phyloP scores from a whole-genome alignment of 2,888 invertebrate genomes.

The Cephus spinipes region DNA sequence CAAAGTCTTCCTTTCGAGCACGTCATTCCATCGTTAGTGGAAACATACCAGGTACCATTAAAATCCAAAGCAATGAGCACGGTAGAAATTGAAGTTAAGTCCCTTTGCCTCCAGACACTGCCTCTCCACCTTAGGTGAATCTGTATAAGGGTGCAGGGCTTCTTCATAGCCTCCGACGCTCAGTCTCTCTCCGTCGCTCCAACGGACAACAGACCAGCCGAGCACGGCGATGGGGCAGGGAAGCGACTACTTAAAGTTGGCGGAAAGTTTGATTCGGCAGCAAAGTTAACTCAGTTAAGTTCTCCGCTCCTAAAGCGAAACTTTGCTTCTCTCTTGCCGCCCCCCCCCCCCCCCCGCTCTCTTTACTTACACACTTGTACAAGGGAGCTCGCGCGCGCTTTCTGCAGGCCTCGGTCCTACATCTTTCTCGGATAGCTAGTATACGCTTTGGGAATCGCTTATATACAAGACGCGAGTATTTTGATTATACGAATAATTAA shows the following conservation, averaged over 20 bases:
- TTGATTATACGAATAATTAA: constrained; percentile 1
- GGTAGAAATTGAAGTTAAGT: neutral
- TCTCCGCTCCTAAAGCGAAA: constrained; percentile 61
- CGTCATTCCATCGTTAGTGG: neutral
- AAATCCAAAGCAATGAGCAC: neutral
- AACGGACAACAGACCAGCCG: neutral
- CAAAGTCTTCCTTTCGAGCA: neutral
- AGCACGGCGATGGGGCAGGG: constrained; percentile 35
- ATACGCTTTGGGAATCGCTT: constrained; percentile 50
- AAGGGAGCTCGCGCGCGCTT: neutral
- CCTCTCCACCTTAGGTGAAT: neutral
- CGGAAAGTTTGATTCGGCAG: constrained; percentile 64
- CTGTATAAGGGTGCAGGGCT: neutral
- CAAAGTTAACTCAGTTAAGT: constrained; percentile 67
- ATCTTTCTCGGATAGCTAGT: constrained; percentile 34
- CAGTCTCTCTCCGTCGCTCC: neutral
- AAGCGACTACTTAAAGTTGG: constrained; percentile 65
- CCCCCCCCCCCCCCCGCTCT: constrained; percentile 28
- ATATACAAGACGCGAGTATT: constrained; percentile 27
- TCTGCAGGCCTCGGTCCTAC: constrained; percentile 16
- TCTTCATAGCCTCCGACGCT: neutral
- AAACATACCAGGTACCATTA: neutral
- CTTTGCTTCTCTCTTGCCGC: constrained; percentile 53
- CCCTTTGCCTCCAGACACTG: neutral
- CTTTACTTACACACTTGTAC: neutral